phyloP scores from a whole-genome alignment of 2,888 invertebrate genomes.

The Troilus luridus region DNA sequence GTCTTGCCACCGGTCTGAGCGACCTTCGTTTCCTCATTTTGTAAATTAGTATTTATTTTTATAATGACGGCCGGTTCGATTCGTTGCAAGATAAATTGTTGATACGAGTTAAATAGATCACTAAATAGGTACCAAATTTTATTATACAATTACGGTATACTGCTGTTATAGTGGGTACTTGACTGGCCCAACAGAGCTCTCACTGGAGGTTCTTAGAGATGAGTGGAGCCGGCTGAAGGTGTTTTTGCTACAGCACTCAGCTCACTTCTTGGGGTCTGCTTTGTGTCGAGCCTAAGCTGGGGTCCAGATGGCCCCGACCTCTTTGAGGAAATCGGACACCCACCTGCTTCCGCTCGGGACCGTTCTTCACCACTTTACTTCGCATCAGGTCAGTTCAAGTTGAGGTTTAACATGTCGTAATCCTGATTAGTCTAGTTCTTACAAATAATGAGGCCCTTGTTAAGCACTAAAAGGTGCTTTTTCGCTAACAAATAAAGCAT shows the following conservation, averaged over 20 bases:
- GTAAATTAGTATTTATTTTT: too few relatives aligned
- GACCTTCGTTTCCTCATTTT: too few relatives aligned
- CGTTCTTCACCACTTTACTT: not conserved
- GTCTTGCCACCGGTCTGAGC: too few relatives aligned
- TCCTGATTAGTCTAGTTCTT: not conserved
- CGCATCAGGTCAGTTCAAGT: not conserved
- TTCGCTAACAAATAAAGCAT: too few relatives aligned
- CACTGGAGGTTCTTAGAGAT: not conserved
- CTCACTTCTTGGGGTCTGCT: not conserved
- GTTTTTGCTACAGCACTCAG: not conserved
- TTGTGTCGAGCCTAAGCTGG: not conserved
- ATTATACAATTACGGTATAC: not conserved
- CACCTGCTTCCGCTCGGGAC: not conserved
- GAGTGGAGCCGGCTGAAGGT: not conserved
- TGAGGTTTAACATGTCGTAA: not conserved
- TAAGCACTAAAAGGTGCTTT: too few relatives aligned
- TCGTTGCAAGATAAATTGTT: too few relatives aligned
- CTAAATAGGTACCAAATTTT: too few relatives aligned
- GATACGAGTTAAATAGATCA: too few relatives aligned
- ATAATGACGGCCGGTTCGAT: too few relatives aligned
- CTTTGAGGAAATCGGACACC: not conserved
- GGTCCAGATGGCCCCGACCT: not conserved
- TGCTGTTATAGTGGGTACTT: not conserved
- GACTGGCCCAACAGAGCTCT: not conserved
- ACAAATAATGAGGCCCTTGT: too few relatives aligned